A percentile compares a stretch with the other conserved stretches of the same genome.
These are phyloP conservation scores for Zoanthus gigantus DNA, from an alignment of 92 coral and sea anemone species.

Conservation along the genomic window DNA sequence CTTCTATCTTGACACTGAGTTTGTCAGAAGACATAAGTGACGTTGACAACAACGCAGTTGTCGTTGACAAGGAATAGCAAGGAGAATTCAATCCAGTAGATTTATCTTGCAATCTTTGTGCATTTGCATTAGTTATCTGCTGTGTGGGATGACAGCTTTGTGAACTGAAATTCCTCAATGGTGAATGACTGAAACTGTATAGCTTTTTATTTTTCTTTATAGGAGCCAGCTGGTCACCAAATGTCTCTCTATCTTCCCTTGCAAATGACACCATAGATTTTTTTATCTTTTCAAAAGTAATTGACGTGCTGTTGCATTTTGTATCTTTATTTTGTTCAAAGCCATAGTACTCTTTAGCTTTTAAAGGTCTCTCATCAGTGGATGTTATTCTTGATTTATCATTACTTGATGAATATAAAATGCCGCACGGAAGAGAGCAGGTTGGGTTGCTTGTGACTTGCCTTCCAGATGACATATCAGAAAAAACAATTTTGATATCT, in stretches of 20 bases:
- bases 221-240: background rate
- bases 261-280: background rate
- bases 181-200: background rate
- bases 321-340: background rate
- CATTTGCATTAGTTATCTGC: background rate
- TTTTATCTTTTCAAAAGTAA: background rate
- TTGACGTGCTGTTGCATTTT: background rate
- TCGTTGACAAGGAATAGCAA: background rate
- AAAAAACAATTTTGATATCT: background rate
- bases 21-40: background rate
- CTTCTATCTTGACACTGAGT: constrained; percentile 2
- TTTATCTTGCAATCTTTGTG: background rate
- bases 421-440: background rate
- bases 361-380: background rate
- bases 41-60: background rate
- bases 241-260: background rate
- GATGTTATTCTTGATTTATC: background rate
- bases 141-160: background rate
- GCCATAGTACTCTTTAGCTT: background rate
- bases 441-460: background rate
- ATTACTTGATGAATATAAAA: background rate
- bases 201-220: background rate
- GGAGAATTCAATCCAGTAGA: background rate
- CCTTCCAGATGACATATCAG: background rate
- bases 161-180: background rate